Base-by-base conservation (phyloP, 1,140 invertebrate species). In the Grapholita molesta region DNA sequence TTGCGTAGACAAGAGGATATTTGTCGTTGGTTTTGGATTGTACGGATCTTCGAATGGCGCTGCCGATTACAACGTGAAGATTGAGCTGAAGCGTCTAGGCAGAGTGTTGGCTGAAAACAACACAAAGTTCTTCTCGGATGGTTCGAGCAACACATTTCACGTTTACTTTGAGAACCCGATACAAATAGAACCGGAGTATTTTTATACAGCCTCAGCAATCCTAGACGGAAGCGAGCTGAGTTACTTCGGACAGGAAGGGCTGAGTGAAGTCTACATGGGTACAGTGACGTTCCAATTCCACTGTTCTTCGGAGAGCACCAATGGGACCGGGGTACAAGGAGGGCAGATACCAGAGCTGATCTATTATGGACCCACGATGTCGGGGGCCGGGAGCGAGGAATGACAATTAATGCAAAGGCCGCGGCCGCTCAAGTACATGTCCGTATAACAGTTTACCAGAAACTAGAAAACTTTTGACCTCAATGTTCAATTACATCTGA, bases 201-300 rank as follows among this genome's bases (percentile, higher is more conserved):
- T 97, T 80, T 98, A 98, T 80, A 98, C 97, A 0, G 97, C 97
- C 11, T 98, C 97, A 1, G 97, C 96, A 2, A 95, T 98, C 73
- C 89, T 98, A 3, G 97, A 98, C 84, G 97, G 97, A 8, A 95
- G 95, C 32, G 98, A 99, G 89, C 92, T 99, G 52, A 98, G 97
- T 88, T 98, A 98, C 85, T 98, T 98, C 86, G 97, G 97, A n/a
- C 97, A 98, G 88, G 97, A 98, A 90, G 97, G 97, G 21, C 95
- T 98, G 93, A 97, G 96, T 81, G 97, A 98, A 92, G 96, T 98
- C 9, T 96, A 95, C 15, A 96, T 97, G 76, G 96, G 96, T 12
- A 96, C 95, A 78, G 97, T 98, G 33, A 98, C 96, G 32, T 98
- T 98, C 92, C 97, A 98, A 89, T 98, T 98, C 91, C 97, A 98